These are phyloP conservation scores for Calidris pugnax DNA, from an alignment of 2,113 vertebrate species.

Conservation along the genomic window DNA sequence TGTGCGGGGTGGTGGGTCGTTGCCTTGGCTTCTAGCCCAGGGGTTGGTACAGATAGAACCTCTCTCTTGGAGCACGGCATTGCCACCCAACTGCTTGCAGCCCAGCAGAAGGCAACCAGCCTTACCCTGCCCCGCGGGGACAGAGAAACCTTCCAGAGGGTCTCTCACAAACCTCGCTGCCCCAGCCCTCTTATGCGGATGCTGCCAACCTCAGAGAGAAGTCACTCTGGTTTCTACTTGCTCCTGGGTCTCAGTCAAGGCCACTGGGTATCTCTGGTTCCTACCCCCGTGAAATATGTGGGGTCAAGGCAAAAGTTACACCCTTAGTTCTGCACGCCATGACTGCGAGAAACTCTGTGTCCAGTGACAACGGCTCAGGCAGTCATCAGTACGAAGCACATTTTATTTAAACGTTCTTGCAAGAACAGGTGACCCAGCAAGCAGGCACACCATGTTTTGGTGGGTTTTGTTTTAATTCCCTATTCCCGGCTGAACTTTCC, in stretches of 20 bases:
- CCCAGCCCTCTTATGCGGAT: background rate
- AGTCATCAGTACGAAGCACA: no score
- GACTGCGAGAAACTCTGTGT: background rate
- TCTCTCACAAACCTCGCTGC: background rate
- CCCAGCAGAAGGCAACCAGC: background rate
- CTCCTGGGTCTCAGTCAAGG: background rate
- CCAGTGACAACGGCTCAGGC: no score
- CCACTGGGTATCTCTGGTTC: background rate
- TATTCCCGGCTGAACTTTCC: no score
- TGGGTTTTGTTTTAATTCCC: no score
- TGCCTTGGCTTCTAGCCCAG: background rate
- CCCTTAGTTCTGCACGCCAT: background rate
- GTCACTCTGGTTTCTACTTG: background rate
- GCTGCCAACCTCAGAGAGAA: background rate
- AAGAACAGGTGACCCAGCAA: no score
- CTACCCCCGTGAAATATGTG: background rate
- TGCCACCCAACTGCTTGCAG: background rate
- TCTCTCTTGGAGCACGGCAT: background rate
- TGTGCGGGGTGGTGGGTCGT: background rate
- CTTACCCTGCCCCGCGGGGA: background rate
- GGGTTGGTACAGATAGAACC: background rate
- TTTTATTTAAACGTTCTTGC: no score
- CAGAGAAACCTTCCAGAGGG: background rate
- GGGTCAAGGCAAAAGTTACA: background rate
- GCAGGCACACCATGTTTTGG: no score